Conservation (phyloP, 1,140 invertebrate genomes). For the Drosophila ambigua region DNA sequence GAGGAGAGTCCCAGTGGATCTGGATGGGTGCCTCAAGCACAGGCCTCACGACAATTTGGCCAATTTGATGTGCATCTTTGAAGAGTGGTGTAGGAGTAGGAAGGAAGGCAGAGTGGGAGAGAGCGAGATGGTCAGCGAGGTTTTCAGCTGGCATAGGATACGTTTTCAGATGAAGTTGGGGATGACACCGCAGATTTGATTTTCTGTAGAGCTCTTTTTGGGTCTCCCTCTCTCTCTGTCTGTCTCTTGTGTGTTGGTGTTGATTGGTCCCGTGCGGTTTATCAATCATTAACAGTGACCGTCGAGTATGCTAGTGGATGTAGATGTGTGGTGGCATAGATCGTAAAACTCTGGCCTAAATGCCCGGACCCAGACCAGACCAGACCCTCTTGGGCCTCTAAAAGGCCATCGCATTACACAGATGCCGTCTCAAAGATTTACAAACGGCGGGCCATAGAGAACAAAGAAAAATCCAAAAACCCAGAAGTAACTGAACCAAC, state of each 20-base stretch:
- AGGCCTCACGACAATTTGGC: too few relatives aligned
- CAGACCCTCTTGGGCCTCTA: conserved; percentile 39
- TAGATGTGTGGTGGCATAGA: conserved; percentile 5
- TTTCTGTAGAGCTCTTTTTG: conserved; percentile 31
- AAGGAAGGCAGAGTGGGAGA: too few relatives aligned
- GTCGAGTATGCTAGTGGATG: background rate
- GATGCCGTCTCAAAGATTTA: conserved; percentile 56
- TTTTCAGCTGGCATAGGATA: conserved; percentile 49
- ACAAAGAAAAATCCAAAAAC: conserved; percentile 23
- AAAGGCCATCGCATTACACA: conserved; percentile 68
- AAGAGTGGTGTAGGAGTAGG: background rate
- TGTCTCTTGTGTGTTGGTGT: conserved; percentile 39
- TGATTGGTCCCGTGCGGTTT: conserved; percentile 78
- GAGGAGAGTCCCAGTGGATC: too few relatives aligned
- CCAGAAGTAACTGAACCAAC: conserved; percentile 8
- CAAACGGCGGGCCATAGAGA: conserved; percentile 59
- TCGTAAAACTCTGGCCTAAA: conserved; percentile 61
- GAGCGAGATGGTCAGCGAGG: conserved; percentile 30
- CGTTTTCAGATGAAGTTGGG: conserved; percentile 23
- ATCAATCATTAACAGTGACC: conserved; percentile 76
- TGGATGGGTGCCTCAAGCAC: too few relatives aligned
- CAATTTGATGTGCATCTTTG: conserved; percentile 31
- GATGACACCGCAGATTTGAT: conserved; percentile 60
- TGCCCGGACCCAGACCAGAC: conserved; percentile 17
- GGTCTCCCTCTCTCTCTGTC: conserved; percentile 19